Evolutionary conservation across 1,140 invertebrate species (phyloP).

Genomic region (Drosophila melanogaster): DNA sequence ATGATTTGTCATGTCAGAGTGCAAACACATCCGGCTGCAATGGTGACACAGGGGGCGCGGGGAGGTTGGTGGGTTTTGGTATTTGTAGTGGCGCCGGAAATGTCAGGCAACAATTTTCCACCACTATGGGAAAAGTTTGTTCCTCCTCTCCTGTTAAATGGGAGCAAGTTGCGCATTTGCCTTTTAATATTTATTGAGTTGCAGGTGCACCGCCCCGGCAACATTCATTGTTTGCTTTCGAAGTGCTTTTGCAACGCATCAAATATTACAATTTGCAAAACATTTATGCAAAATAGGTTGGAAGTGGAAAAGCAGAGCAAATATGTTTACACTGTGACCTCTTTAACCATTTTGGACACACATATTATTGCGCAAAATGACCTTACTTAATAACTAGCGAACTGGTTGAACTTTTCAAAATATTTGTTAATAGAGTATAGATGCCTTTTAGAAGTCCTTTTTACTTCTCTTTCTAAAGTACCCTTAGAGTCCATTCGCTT

Average conservation of each 20-base stretch:
- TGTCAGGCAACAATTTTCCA: constrained; percentile 45
- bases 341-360: not conserved
- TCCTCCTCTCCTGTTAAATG: constrained; percentile 22
- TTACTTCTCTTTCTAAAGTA: no score
- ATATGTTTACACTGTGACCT: not conserved
- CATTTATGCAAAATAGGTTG: constrained; percentile 68
- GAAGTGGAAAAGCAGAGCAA: not conserved
- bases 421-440: no score
- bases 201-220: constrained; percentile 33
- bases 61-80: no score
- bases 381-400: no score
- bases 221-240: constrained; percentile 13
- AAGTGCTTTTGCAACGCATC: constrained; percentile 64
- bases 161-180: constrained; percentile 51
- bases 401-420: no score
- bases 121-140: constrained; percentile 40
- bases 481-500: no score
- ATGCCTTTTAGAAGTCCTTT: no score
- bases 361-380: no score
- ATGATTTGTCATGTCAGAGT: constrained; percentile 77
- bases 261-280: constrained; percentile 76
- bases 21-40: constrained; percentile 64
- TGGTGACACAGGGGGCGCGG: constrained; percentile 12
- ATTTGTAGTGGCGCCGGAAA: constrained; percentile 15
- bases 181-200: constrained; percentile 82